These are phyloP conservation scores for Listronotus bonariensis DNA, from an alignment of 1,140 invertebrate genomes.

Conservation along the genomic window DNA sequence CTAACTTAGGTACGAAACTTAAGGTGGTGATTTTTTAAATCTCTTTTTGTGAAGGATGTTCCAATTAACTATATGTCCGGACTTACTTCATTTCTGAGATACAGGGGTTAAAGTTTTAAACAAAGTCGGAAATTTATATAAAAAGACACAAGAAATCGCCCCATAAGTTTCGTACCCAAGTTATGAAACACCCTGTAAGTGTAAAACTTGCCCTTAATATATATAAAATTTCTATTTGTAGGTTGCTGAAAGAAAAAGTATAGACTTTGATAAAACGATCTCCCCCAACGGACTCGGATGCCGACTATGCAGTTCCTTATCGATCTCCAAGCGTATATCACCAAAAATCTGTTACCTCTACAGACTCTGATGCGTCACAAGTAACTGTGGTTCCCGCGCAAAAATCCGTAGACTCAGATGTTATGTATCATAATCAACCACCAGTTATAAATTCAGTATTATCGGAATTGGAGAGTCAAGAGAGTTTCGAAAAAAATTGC, in stretches of 20 bases:
- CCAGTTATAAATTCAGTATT: constrained; percentile 44
- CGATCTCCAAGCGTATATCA: constrained; percentile 39
- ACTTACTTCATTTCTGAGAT: too few relatives aligned
- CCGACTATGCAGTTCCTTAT: constrained; percentile 40
- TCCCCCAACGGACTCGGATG: constrained; percentile 46
- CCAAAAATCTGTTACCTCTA: constrained; percentile 47
- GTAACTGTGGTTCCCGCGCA: constrained; percentile 45
- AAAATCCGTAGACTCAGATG: constrained; percentile 51
- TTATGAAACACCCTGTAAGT: too few relatives aligned
- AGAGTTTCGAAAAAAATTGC: constrained; percentile 43
- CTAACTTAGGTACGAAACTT: too few relatives aligned
- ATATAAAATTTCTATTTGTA: not conserved
- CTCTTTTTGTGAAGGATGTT: too few relatives aligned
- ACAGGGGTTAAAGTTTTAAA: too few relatives aligned
- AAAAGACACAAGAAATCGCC: too few relatives aligned
- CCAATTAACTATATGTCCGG: too few relatives aligned
- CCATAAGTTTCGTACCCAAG: too few relatives aligned
- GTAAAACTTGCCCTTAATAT: too few relatives aligned
- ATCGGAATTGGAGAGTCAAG: constrained; percentile 52
- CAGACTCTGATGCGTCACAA: constrained; percentile 48
- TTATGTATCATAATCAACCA: constrained; percentile 49
- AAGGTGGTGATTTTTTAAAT: too few relatives aligned
- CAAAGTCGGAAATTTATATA: too few relatives aligned
- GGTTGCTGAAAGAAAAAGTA: constrained; percentile 31
- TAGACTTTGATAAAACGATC: constrained; percentile 39